A percentile compares a stretch with the other conserved stretches of the same genome.
These are phyloP conservation scores for Lacanobia wlatinum DNA, from an alignment of 2,888 invertebrate species.

Conservation along the genomic window DNA sequence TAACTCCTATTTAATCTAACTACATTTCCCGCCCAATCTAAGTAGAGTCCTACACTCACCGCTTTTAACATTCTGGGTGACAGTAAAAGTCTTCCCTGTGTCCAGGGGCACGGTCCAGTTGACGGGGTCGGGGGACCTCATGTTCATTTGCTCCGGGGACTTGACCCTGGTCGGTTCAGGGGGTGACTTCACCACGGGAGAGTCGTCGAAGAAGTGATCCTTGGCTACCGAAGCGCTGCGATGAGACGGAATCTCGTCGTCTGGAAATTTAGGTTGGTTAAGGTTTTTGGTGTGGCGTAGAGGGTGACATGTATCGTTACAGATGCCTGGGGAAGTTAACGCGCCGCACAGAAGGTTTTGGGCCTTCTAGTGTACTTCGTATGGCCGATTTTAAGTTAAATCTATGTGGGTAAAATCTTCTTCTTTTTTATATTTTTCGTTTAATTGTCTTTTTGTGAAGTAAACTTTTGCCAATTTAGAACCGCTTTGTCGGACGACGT, in stretches of 20 bases:
- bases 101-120: slow-evolving; percentile 98
- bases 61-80: slow-evolving; percentile 96
- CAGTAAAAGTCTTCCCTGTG: slow-evolving; percentile 98
- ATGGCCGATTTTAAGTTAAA: no score
- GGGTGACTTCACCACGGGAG: slow-evolving; percentile 96
- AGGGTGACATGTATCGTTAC: slow-evolving; percentile 59
- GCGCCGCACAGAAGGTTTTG: slow-evolving; percentile 1
- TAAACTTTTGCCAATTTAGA: no score
- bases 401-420: no score
- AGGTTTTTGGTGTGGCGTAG: background rate
- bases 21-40: slow-evolving; percentile 78
- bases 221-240: slow-evolving; percentile 89
- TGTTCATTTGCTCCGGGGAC: slow-evolving; percentile 97
- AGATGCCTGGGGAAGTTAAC: slow-evolving; percentile 39
- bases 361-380: background rate
- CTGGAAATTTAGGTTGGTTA: slow-evolving; percentile 67
- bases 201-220: slow-evolving; percentile 89
- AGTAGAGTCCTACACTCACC: slow-evolving; percentile 86
- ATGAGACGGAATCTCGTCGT: slow-evolving; percentile 86
- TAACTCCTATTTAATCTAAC: slow-evolving; percentile 68
- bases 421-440: no score
- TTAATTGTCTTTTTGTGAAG: no score
- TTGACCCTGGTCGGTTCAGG: slow-evolving; percentile 98
- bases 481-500: no score
- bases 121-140: slow-evolving; percentile 98